Conservation (phyloP, 2,113 vertebrate species). For the Coturnix japonica region DNA sequence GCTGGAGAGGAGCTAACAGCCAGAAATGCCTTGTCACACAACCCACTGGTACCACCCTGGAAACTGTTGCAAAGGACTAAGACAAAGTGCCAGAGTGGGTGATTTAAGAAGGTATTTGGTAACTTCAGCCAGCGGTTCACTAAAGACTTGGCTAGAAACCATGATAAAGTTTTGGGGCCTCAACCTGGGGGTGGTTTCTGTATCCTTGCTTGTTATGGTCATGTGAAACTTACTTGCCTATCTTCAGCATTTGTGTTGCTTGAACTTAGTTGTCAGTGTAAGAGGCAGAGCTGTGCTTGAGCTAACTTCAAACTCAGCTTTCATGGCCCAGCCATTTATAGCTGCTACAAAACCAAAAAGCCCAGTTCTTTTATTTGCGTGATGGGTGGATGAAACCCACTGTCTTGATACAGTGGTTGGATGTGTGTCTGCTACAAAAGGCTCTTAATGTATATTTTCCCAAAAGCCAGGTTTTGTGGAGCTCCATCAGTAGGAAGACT, state of each 20-base stretch:
- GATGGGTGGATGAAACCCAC: not conserved
- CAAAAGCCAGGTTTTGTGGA: not conserved
- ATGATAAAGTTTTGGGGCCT: not conserved
- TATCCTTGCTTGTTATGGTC: not conserved
- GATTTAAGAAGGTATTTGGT: not conserved
- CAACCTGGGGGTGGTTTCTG: rapidly evolving
- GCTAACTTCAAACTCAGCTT: rapidly evolving
- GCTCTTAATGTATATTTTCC: rapidly evolving
- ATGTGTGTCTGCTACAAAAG: not conserved
- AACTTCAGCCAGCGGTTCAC: not conserved
- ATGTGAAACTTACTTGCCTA: rapidly evolving
- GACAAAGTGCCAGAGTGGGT: rapidly evolving
- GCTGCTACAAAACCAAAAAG: not conserved
- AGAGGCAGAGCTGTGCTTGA: not conserved
- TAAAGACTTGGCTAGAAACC: not conserved
- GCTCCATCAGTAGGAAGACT: not conserved
- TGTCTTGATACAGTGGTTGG: not conserved
- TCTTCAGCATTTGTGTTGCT: not conserved
- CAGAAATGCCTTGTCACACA: not conserved
- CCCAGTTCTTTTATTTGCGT: not conserved
- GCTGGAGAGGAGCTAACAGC: not conserved
- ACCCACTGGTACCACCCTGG: not conserved
- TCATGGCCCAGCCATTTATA: rapidly evolving
- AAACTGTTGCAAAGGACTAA: not conserved
- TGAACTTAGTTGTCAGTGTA: rapidly evolving